phyloP scores from a whole-genome alignment of 2,888 invertebrate genomes.

The Adela reaumurella region DNA sequence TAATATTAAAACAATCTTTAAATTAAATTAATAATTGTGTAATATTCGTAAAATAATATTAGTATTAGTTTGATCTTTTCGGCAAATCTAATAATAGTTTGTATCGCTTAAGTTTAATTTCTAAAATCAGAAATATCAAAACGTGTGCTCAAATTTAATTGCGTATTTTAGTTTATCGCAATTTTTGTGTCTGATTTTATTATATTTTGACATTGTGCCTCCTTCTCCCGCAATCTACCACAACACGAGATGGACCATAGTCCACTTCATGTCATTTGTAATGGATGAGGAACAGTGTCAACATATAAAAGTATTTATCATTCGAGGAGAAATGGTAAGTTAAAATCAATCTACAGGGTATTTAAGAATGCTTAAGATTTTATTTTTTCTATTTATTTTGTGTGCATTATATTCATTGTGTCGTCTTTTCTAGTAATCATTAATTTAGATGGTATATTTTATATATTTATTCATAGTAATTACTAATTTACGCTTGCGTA shows the following conservation, averaged over 20 bases:
- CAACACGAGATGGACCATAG: too few relatives aligned
- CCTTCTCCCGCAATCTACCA: too few relatives aligned
- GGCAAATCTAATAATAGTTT: background rate
- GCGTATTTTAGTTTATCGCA: background rate
- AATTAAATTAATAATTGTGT: background rate
- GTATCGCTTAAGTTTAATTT: background rate
- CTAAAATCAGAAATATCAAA: background rate
- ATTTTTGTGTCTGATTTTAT: background rate
- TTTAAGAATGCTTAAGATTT: conserved; percentile 54
- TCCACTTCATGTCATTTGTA: too few relatives aligned
- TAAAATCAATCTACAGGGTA: conserved; percentile 54
- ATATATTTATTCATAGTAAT: too few relatives aligned
- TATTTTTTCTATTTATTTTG: conserved; percentile 49
- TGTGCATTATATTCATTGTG: conserved; percentile 12
- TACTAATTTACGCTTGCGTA: too few relatives aligned
- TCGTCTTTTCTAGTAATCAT: too few relatives aligned
- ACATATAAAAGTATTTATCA: background rate
- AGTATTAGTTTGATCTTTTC: background rate
- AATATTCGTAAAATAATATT: background rate
- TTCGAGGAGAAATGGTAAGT: conserved; percentile 16
- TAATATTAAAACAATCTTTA: background rate
- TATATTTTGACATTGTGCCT: background rate
- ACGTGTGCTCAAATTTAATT: background rate
- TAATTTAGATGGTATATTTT: too few relatives aligned
- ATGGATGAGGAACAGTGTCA: background rate